Evolutionary conservation across 2,888 invertebrate genomes (phyloP).

Genomic region (Lasioglossum vierecki): DNA sequence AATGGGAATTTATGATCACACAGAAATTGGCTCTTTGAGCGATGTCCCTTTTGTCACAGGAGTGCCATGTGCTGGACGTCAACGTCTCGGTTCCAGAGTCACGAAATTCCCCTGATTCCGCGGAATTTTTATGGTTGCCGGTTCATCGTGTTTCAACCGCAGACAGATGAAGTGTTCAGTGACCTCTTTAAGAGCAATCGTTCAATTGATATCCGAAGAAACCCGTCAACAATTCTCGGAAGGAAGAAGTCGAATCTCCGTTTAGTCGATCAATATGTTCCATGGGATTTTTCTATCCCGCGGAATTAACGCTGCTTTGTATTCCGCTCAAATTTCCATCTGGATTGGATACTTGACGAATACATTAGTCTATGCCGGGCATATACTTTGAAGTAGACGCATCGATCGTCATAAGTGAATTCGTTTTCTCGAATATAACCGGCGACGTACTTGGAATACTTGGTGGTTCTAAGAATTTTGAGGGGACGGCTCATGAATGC

Average conservation of each 20-base stretch:
- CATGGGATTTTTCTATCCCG: background rate
- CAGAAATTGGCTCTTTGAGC: background rate
- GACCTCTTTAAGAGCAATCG: background rate
- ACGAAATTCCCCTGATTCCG: background rate
- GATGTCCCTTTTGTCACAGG: background rate
- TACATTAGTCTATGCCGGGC: constrained; percentile 27
- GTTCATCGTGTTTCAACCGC: background rate
- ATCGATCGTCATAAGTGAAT: constrained; percentile 80
- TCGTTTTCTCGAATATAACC: constrained; percentile 73
- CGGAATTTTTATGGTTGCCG: background rate
- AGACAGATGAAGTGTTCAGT: background rate
- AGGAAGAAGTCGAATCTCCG: background rate
- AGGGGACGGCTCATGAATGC: constrained; percentile 81
- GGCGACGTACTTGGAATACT: constrained; percentile 77
- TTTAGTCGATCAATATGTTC: constrained; percentile 8
- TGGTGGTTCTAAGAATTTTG: constrained; percentile 77
- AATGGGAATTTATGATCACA: too few species aligned
- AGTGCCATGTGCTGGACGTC: background rate
- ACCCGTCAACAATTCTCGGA: background rate
- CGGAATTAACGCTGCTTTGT: background rate
- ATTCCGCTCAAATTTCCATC: background rate
- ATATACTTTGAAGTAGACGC: constrained; percentile 56
- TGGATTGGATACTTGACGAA: constrained; percentile 26
- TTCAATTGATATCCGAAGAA: background rate
- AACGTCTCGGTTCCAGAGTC: background rate